Evolutionary conservation across 2,888 invertebrate genomes (phyloP), one percentile per base, ranked within the genome.

Genomic region (Creontiades dilutus): DNA sequence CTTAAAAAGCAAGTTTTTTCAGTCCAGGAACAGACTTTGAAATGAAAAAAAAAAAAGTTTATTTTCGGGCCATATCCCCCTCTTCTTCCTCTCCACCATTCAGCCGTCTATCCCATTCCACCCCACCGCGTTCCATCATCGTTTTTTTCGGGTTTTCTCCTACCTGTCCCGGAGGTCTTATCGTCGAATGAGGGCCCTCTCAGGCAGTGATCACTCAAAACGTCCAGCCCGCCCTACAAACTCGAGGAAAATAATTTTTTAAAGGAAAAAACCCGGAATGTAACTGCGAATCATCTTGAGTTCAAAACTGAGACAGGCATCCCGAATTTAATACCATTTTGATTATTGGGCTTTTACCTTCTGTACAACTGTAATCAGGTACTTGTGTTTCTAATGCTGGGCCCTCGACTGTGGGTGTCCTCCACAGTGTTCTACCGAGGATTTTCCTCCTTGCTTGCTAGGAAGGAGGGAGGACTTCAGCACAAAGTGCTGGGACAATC

Each of bases 161-260:
- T 19, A 68, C 68, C 23, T 0, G 4, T 19, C 23, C 68, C 27
- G 19, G 47, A 19, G 46, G 16, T 78, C 78, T 78, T 78, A 78
- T 78, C 78, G 37, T 46, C 16, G 78, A 68, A 68, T 68, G 68
- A 68, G 78, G 16, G 78, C 46, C 27, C 19, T 78, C 47, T 46
- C 46, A 78, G 78, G 78, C 47, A 16, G 46, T 47, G 78, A 78
- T 78, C 78, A 37, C 47, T 78, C 78, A 78, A 78, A 27, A 76
- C 16, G 76, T 76, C 76, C 12, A n/a, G 57, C 19, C 57, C 57
- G 57, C 1, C 16, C 57, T 0, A 16, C 7, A n/a, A 57, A 57
- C 16, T 57, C n/a, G 37, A 37, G 37, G 37, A 37, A 37, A 37
- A 37, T 37, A 7, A 37, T 37, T 37, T 37, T 37, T 37, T 37